These are phyloP conservation scores for Cantharis lateralis DNA, from an alignment of 2,888 invertebrate species.

Conservation along the genomic window DNA sequence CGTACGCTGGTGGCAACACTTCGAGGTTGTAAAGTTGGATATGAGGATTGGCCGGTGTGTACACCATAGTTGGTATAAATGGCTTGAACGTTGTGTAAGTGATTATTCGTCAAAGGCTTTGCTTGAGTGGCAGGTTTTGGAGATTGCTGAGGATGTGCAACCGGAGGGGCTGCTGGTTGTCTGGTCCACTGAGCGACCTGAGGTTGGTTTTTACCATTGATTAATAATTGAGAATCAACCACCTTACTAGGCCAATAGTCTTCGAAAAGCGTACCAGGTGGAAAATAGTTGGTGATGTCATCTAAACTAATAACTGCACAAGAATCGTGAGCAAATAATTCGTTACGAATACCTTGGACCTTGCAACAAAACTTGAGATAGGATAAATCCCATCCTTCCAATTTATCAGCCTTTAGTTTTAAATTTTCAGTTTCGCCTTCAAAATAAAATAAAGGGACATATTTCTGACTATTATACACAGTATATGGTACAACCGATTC, in stretches of 20 bases:
- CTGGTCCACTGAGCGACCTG: slow-evolving; percentile 75
- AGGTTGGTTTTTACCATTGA: slow-evolving; percentile 66
- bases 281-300: slow-evolving; percentile 89
- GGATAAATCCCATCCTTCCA: slow-evolving; percentile 90
- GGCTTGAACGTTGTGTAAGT: slow-evolving; percentile 46
- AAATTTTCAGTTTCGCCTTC: slow-evolving; percentile 92
- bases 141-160: slow-evolving; percentile 54
- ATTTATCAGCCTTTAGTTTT: slow-evolving; percentile 82
- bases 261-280: slow-evolving; percentile 86
- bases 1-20: slow-evolving; percentile 47
- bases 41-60: slow-evolving; percentile 44
- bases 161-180: slow-evolving; percentile 75
- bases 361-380: slow-evolving; percentile 94
- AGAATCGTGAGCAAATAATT: slow-evolving; percentile 87
- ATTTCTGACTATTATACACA: slow-evolving; percentile 79
- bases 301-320: slow-evolving; percentile 89
- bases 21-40: slow-evolving; percentile 45
- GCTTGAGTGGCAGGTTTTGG: slow-evolving; percentile 53
- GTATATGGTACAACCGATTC: slow-evolving; percentile 94
- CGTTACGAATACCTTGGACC: slow-evolving; percentile 90
- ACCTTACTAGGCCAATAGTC: slow-evolving; percentile 93
- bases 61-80: slow-evolving; percentile 45
- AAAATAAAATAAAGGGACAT: slow-evolving; percentile 89
- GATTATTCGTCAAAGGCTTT: slow-evolving; percentile 46
- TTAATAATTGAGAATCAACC: slow-evolving; percentile 78